phyloP scores from a whole-genome alignment of 2,113 vertebrate genomes.

The Pseudorhombus dupliciocellatus region DNA sequence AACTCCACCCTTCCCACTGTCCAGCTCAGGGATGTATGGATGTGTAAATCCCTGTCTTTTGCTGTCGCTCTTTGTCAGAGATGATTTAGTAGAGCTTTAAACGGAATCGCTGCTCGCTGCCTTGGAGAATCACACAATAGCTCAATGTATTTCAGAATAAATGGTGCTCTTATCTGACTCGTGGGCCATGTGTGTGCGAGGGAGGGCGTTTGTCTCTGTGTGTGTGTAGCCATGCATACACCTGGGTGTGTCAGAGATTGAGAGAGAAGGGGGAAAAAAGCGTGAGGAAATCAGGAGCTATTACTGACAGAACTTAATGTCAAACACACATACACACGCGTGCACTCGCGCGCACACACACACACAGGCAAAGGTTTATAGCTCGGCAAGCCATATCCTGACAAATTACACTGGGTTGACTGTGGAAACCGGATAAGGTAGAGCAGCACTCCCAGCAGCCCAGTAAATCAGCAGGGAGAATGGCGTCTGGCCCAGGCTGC shows the following conservation, averaged over 20 bases:
- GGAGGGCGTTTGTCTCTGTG: slow-evolving; percentile 26
- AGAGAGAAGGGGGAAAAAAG: slow-evolving; percentile 53
- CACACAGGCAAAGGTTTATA: slow-evolving; percentile 63
- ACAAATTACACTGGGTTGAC: slow-evolving; percentile 79
- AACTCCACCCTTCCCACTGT: slow-evolving; percentile 62
- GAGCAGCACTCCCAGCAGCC: slow-evolving; percentile 73
- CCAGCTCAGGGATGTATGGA: slow-evolving; percentile 59
- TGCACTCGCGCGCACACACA: slow-evolving; percentile 26
- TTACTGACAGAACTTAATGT: slow-evolving; percentile 77
- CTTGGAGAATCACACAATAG: slow-evolving; percentile 73
- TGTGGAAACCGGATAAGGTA: slow-evolving; percentile 81
- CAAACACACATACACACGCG: slow-evolving; percentile 42
- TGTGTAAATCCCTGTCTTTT: slow-evolving; percentile 67
- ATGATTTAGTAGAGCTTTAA: slow-evolving; percentile 75
- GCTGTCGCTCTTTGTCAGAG: slow-evolving; percentile 63
- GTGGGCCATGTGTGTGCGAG: slow-evolving; percentile 49
- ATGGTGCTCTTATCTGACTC: slow-evolving; percentile 72
- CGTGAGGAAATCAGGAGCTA: slow-evolving; percentile 71
- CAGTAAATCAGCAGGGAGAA: slow-evolving; percentile 81
- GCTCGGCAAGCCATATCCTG: slow-evolving; percentile 76
- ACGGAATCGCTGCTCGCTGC: slow-evolving; percentile 63
- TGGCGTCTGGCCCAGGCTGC: slow-evolving; percentile 74
- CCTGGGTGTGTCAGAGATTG: slow-evolving; percentile 70
- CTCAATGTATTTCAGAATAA: slow-evolving; percentile 75
- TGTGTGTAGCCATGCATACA: slow-evolving; percentile 48